Evolutionary conservation across 1,140 invertebrate species (phyloP), one percentile per base, ranked within the genome.

Genomic region (Ganaspis sp.): DNA sequence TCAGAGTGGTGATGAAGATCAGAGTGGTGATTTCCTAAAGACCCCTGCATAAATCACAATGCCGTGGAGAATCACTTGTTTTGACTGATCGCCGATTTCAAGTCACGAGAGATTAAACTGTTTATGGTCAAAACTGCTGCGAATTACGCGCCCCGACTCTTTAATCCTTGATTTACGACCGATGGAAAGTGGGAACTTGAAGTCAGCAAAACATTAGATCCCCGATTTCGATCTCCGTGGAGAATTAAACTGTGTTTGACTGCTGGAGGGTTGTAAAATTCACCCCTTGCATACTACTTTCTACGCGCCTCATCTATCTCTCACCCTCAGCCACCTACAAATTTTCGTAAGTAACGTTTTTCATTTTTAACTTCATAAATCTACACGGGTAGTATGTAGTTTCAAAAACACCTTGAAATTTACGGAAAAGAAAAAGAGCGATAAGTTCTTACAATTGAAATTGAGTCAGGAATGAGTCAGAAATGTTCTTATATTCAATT

Each of bases 81-180:
- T 90, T 91, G 90, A 91, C 90, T 81, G 82, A 87, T 88, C 76
- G 76, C 54, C 85, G 81, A 87, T 87, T 86, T 80, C 37, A 81
- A 75, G 81, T 84, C 79, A 78, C 80, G 80, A 82, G 83, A 88
- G 88, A 90, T 90, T 89, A 90, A 89, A 89, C 87, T 87, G 88
- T 91, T 91, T 91, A 89, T 87, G 88, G 84, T 89, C 85, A 88
- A 90, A 90, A 90, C 85, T 89, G 79, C 79, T 87, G 85, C 86
- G 84, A 89, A 90, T 90, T 90, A 90, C 84, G 88, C 83, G 85
- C 85, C 80, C 85, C 80, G 82, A 79, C 58, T 64, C 75, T 85
- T 87, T 89, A 90, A 91, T 90, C 88, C 85, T 8, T 91, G 89
- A 91, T 91, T 91, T 91, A 91, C 85, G 85, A 81, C 72, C 74